Percentiles rank a stretch among this genome's conserved stretches.
These are phyloP conservation scores for Bombylius major DNA, from an alignment of 2,888 invertebrate species.

Conservation along the genomic window DNA sequence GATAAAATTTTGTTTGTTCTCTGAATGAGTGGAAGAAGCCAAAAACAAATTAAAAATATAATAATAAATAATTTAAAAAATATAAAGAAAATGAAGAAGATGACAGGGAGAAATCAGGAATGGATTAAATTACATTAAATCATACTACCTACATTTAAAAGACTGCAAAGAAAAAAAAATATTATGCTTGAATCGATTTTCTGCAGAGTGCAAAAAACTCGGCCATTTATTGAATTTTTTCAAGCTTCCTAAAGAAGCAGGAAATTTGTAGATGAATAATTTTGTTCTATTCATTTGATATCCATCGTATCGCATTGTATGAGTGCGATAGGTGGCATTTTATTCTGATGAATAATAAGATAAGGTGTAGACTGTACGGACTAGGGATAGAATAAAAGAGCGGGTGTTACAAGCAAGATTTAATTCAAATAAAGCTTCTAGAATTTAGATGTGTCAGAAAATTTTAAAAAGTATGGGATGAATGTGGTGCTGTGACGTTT, in stretches of 20 bases:
- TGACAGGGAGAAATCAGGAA: background rate
- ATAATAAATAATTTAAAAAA: background rate
- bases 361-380: no score
- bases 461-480: no score
- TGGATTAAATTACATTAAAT: background rate
- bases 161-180: background rate
- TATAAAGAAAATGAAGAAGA: background rate
- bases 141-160: background rate
- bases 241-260: background rate
- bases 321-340: no score
- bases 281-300: no score
- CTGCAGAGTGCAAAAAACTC: conserved; percentile 15
- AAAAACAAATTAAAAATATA: background rate
- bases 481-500: no score
- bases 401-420: no score
- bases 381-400: no score
- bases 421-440: no score
- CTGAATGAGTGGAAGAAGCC: background rate
- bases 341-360: no score
- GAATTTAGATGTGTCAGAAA: no score
- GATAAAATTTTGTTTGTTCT: background rate
- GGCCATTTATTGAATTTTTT: conserved; percentile 16
- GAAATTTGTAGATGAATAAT: no score
- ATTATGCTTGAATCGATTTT: conserved; percentile 9
- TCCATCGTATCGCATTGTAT: no score